These are phyloP conservation scores for Rallus crepitans DNA, from an alignment of 2,797 vertebrate genomes.

Conservation along the genomic window DNA sequence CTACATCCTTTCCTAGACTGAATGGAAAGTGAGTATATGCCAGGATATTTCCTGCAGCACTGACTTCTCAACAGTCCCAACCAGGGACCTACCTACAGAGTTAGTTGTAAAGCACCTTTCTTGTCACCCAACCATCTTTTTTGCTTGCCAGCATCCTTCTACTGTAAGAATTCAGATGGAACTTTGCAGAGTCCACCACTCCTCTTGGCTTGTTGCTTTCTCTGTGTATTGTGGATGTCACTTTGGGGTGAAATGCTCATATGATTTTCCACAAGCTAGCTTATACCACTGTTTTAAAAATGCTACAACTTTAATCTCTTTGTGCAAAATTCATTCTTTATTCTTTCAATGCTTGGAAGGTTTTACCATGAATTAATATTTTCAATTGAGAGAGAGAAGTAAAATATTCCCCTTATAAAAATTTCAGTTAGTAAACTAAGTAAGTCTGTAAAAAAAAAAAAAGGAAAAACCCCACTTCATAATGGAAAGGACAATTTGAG, in stretches of 20 bases:
- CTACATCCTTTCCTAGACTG: background rate
- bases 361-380: background rate
- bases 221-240: no score
- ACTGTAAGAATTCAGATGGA: background rate
- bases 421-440: background rate
- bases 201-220: background rate
- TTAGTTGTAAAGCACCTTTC: background rate
- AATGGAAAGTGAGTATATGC: background rate
- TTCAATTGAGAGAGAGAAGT: background rate
- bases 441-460: background rate
- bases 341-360: background rate
- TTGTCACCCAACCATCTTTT: background rate
- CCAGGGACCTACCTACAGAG: fast-evolving
- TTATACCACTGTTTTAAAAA: background rate
- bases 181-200: background rate
- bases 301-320: background rate
- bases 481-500: background rate
- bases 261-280: background rate
- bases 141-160: background rate
- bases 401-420: background rate
- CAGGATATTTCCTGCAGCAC: background rate
- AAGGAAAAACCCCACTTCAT: background rate
- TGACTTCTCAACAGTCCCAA: background rate
- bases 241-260: background rate
- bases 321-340: background rate